Evolutionary conservation across 2,797 vertebrate species (phyloP).

Genomic region (Micropoecilia bifurca): DNA sequence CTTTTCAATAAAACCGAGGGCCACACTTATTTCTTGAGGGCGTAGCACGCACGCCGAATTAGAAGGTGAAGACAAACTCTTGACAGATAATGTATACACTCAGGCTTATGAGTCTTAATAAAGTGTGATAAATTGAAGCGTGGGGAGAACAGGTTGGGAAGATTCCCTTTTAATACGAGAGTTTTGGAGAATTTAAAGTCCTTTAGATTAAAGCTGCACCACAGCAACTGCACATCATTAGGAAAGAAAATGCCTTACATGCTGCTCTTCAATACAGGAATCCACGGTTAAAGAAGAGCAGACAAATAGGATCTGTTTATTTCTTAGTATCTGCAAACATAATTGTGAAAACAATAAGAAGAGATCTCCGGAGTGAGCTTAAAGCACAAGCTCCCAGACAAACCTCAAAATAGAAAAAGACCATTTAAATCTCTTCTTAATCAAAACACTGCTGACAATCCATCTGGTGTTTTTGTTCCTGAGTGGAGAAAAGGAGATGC

Average conservation of each 20-base stretch:
- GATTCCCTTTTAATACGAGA: background rate
- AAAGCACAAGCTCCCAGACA: conserved; percentile 25
- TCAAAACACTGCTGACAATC: conserved; percentile 60
- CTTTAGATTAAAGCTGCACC: background rate
- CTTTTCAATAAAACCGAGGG: background rate
- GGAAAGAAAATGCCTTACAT: background rate
- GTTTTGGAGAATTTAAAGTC: background rate
- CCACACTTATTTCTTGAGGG: background rate
- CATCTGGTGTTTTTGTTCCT: conserved; percentile 55
- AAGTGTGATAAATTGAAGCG: background rate
- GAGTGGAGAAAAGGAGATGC: conserved; percentile 36
- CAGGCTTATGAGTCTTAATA: background rate
- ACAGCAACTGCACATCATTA: background rate
- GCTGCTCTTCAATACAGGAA: background rate
- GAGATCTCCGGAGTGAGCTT: background rate
- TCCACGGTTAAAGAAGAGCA: background rate
- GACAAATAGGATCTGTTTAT: background rate
- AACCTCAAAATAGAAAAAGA: conserved; percentile 44
- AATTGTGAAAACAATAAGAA: conserved; percentile 28
- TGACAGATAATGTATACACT: no score
- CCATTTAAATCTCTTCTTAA: conserved; percentile 64
- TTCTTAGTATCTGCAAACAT: background rate
- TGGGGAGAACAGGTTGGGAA: background rate
- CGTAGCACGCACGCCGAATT: background rate
- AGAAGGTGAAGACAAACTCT: background rate